Base-by-base conservation (phyloP, 2,113 vertebrate genomes). In the Serinus canaria region DNA sequence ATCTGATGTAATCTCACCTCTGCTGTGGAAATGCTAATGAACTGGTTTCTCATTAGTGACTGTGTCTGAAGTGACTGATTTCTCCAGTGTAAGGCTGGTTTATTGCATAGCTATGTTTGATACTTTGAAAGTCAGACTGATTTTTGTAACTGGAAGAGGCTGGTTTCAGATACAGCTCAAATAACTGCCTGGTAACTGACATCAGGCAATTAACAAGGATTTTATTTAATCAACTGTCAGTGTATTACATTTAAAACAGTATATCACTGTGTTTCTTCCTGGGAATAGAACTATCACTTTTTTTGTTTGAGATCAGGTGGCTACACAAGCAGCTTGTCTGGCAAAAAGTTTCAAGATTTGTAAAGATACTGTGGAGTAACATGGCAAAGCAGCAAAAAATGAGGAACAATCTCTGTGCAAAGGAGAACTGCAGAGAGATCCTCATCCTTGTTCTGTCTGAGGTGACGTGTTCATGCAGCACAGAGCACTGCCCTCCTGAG, bases 81-180 rank as follows among this genome's bases (percentile, higher is more conserved):
- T 79, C 82, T 81, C 67, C 37, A 92, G 25, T 8, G 3, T 68
- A 89, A 81, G 70, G 33, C 66, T 94, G 75, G 56, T 87, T 87
- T 86, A 55, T 78, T 43, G 50, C 46, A 78, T 7, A 70, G 47
- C 43, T n/a, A 15, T 21, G 27, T 70, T 55, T 83, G 39, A 80
- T 72, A 89, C 41, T 79, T 64, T 69, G 67, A 53, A 73, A 97
- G 31, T 46, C 73, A 87, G 66, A 78, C 63, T 60, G 84, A 89
- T 84, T 94, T 97, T 86, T 85, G 55, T 56, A 87, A 79, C 64
- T 75, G 49, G 52, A 87, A 82, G 11, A 87, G 9, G 27, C 33
- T 53, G 31, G 46, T 72, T 95, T 92, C 78, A 96, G 95, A 76
- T 76, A 82, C 10, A 87, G 73, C 56, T 91, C 90, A 70, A 89